Conservation (phyloP, 2,113 vertebrate genomes). For the Trematocara nigrifrons region DNA sequence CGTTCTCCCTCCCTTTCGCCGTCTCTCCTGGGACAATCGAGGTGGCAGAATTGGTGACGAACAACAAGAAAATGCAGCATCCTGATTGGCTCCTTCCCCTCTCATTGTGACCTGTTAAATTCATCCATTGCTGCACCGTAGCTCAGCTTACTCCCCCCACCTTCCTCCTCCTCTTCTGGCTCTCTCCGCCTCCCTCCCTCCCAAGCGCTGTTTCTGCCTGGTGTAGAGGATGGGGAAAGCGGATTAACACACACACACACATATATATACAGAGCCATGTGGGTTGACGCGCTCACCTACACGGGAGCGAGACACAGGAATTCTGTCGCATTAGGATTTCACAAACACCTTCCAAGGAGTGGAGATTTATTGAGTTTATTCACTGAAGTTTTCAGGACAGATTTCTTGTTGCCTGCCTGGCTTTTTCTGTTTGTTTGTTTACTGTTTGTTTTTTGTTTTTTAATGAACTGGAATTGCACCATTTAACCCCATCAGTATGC, state of each 20-base stretch:
- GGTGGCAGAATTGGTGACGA: constrained; percentile 41
- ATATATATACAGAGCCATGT: constrained; percentile 36
- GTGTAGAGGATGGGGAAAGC: constrained; percentile 21
- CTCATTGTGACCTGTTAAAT: constrained; percentile 57
- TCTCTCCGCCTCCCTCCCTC: neutral
- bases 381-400: neutral
- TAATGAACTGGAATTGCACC: constrained; percentile 28
- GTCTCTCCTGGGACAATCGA: constrained; percentile 18
- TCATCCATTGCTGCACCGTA: constrained; percentile 16
- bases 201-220: neutral
- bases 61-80: constrained; percentile 22
- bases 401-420: neutral
- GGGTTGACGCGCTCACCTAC: constrained; percentile 32
- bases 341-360: neutral
- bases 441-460: constrained; percentile 24
- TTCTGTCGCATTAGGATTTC: constrained; percentile 23
- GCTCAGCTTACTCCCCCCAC: neutral
- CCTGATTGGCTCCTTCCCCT: constrained; percentile 40
- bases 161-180: neutral
- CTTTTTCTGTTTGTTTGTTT: neutral
- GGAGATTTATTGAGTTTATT: neutral
- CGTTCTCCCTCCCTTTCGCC: neutral
- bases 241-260: constrained; percentile 23
- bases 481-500: neutral
- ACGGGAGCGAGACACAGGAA: neutral